A percentile compares a stretch with the other conserved stretches of the same genome.
Evolutionary conservation across 1,140 invertebrate species (phyloP).

Genomic region (Leptestheria dahalacensis): DNA sequence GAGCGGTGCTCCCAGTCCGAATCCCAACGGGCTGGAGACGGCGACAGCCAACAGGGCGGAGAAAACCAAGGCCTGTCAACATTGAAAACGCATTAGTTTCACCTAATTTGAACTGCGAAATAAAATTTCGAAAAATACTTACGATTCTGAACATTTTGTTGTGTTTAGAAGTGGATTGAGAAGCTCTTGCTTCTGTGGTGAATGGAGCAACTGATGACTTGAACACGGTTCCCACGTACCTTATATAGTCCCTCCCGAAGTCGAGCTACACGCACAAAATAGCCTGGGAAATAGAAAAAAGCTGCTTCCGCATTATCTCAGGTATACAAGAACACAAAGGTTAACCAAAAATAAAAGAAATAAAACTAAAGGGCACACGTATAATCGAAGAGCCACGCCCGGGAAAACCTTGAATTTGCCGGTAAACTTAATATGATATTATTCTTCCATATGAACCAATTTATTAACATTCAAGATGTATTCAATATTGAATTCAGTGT

Average conservation of each 20-base stretch:
- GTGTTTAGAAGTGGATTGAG: not conserved
- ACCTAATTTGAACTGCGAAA: not conserved
- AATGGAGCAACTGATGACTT: not conserved
- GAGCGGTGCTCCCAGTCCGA: not conserved
- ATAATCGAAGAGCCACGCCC: not conserved
- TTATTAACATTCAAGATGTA: too few relatives aligned
- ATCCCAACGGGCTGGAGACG: not conserved
- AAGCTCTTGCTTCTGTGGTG: not conserved
- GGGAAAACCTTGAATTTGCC: too few relatives aligned
- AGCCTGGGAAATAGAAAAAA: too few relatives aligned
- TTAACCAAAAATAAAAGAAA: too few relatives aligned
- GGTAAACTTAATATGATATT: too few relatives aligned
- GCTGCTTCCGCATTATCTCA: not conserved
- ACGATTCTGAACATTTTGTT: not conserved
- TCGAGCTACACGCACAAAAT: too few relatives aligned
- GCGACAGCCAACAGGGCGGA: not conserved
- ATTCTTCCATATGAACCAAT: too few relatives aligned
- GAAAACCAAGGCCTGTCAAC: not conserved
- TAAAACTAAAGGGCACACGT: not conserved
- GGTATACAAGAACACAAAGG: not conserved
- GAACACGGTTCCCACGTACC: too few relatives aligned
- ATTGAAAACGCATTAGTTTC: too few relatives aligned
- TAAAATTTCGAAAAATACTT: not conserved
- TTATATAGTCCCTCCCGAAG: too few relatives aligned
- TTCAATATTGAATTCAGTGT: too few relatives aligned